Evolutionary conservation across 2,888 invertebrate genomes (phyloP).

Genomic region (Conistra vaccinii): DNA sequence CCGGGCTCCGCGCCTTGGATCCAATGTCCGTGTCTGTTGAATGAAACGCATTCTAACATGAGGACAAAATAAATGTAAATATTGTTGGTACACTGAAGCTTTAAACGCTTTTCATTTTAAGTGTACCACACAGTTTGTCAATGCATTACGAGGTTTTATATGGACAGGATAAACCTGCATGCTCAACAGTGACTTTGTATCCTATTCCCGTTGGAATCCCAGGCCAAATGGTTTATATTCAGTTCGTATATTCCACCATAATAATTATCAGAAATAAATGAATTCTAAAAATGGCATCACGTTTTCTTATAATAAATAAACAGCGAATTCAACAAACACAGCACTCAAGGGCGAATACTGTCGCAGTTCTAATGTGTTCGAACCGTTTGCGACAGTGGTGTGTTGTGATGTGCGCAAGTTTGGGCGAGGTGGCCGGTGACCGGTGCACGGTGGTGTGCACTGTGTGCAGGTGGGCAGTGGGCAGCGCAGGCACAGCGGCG

Average conservation of each 20-base stretch:
- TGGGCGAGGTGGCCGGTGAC: slow-evolving; percentile 4
- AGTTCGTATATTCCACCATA: slow-evolving; percentile 24
- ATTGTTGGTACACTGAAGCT: slow-evolving; percentile 59
- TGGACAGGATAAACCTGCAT: slow-evolving; percentile 28
- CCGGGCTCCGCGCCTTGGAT: slow-evolving; percentile 69
- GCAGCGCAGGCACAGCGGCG: slow-evolving; percentile 59
- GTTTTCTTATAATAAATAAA: slow-evolving; percentile 34
- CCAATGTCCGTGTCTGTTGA: slow-evolving; percentile 72
- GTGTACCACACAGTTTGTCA: slow-evolving; percentile 48
- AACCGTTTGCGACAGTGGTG: slow-evolving; percentile 31
- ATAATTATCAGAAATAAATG: slow-evolving; percentile 45
- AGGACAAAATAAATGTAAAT: slow-evolving; percentile 69
- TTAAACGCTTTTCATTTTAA: slow-evolving; percentile 65
- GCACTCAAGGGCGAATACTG: slow-evolving; percentile 1
- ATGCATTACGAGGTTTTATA: slow-evolving; percentile 42
- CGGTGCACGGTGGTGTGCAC: too few relatives aligned
- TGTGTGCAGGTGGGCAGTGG: slow-evolving; percentile 53
- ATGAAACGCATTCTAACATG: slow-evolving; percentile 73
- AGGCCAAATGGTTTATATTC: slow-evolving; percentile 42
- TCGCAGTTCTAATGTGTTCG: slow-evolving; percentile 37
- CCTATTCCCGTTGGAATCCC: slow-evolving; percentile 26
- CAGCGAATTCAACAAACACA: slow-evolving; percentile 29
- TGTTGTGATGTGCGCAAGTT: slow-evolving; percentile 17
- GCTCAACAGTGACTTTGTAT: slow-evolving; percentile 27
- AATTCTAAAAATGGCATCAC: slow-evolving; percentile 42